A percentile compares a stretch with the other conserved stretches of the same genome.
These are phyloP conservation scores for Limnephilus marmoratus DNA, from an alignment of 2,888 invertebrate genomes.

Conservation along the genomic window DNA sequence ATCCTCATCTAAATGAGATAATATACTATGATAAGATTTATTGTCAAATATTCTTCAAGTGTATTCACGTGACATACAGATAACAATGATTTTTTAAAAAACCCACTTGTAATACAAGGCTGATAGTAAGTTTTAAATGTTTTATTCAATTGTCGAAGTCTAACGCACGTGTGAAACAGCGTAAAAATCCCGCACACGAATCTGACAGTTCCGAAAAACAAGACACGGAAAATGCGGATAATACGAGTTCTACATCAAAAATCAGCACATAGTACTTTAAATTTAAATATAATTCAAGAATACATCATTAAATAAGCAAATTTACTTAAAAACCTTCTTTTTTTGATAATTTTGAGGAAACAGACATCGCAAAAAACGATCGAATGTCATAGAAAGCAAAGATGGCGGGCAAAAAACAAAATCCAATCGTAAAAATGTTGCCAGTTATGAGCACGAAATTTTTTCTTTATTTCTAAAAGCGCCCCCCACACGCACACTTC, in stretches of 20 bases:
- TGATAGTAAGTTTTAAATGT: not conserved
- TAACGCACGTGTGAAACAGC: not conserved
- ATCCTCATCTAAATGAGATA: constrained; percentile 74
- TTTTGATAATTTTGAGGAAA: not conserved
- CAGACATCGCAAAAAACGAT: constrained; percentile 25
- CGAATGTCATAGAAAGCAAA: constrained; percentile 21
- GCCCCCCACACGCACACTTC: no score
- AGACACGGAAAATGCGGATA: not conserved
- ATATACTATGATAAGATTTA: constrained; percentile 5
- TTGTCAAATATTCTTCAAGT: not conserved
- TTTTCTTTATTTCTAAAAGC: not conserved
- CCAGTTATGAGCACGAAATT: not conserved
- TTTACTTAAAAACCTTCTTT: constrained; percentile 6
- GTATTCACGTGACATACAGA: not conserved
- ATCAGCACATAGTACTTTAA: not conserved
- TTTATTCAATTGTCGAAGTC: not conserved
- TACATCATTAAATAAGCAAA: not conserved
- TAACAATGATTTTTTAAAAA: not conserved
- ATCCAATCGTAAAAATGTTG: not conserved
- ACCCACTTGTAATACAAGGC: not conserved
- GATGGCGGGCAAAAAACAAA: constrained; percentile 24
- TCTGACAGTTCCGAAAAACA: not conserved
- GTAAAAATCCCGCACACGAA: not conserved
- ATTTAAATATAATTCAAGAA: not conserved
- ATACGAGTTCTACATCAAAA: not conserved